Evolutionary conservation across 2,113 vertebrate genomes (phyloP).

Genomic region (Thermophis baileyi): DNA sequence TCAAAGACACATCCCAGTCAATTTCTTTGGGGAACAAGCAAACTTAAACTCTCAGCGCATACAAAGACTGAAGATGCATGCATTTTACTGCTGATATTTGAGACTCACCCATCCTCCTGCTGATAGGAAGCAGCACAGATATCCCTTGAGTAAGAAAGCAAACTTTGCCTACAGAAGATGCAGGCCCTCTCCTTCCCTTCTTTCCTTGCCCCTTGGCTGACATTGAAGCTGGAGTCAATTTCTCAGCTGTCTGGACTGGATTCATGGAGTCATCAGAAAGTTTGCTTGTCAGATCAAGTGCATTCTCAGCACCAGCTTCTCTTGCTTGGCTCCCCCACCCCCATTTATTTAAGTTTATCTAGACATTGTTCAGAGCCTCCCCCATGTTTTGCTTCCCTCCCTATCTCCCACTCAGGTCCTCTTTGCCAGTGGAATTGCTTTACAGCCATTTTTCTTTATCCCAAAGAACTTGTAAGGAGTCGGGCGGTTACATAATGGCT

Average conservation of each 20-base stretch:
- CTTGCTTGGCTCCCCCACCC: accelerated
- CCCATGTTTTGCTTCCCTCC: not conserved
- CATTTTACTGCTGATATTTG: not conserved
- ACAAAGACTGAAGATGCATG: not conserved
- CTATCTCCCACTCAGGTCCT: not conserved
- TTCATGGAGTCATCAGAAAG: not conserved
- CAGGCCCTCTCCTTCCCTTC: not conserved
- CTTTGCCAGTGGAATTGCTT: not conserved
- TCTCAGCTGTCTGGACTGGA: conserved; percentile 20
- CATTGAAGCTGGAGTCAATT: not conserved
- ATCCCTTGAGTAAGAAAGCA: not conserved
- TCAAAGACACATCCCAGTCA: not conserved
- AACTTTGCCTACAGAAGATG: accelerated
- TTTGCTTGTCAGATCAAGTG: not conserved
- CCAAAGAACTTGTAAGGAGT: not conserved
- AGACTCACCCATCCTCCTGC: not conserved
- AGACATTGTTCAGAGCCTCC: not conserved
- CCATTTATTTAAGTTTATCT: not conserved
- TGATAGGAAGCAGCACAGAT: not conserved
- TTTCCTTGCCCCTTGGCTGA: conserved; percentile 23
- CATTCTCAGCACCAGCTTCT: not conserved
- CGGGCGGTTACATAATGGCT: not conserved
- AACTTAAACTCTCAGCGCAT: not conserved
- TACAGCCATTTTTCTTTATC: not conserved
- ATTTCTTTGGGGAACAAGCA: not conserved